Base-by-base conservation (phyloP, 2,888 invertebrate genomes). In the Drosophila niveifrons region DNA sequence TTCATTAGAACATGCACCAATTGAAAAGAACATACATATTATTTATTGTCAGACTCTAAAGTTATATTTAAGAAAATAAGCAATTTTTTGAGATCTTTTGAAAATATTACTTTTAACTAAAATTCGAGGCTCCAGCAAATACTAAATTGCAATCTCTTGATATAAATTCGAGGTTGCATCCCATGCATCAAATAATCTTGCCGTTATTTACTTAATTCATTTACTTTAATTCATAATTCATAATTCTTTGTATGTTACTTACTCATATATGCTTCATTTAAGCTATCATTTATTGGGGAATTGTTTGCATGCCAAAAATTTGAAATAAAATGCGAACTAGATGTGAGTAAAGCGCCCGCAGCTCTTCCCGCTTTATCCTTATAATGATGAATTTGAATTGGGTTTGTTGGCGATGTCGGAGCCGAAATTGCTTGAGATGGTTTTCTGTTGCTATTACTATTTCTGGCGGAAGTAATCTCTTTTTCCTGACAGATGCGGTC, bases 281-380 rank as follows among this genome's bases (percentile, higher is more conserved):
- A 1, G 51, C 62, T 72, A 29, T 67, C 77, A 59, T 48, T 59
- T 50, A 74, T 76, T 17, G 48, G 43, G 43, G 88, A 71, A 93
- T 90, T 47, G 31, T 43, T 92, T 79, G 93, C 93, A 80, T 94
- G 94, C 91, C 94, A 94, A 78, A 95, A 93, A 90, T 94, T 94
- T 78, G 95, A 94, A 7, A 95, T 91, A 89, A 95, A 95, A 80
- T 94, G 94, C 73, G 95, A 95, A 57, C 94, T 93, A 23, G 93
- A 92, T 13, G 92, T 91, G 13, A 93, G 91, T 63, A 94, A 90
- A 48, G 94, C 93, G 13, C 80, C 65, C 17, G 85, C 67, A 8
- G 58, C 58, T 31, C 67, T 59, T 10, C 57, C 66, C 28, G 43
- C 15, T 61, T 76, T 72, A 23, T 68, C 72, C 13, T 47, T 68